phyloP scores from a whole-genome alignment of 2,113 vertebrate species.

The Gnathonemus echidnorhynchus region DNA sequence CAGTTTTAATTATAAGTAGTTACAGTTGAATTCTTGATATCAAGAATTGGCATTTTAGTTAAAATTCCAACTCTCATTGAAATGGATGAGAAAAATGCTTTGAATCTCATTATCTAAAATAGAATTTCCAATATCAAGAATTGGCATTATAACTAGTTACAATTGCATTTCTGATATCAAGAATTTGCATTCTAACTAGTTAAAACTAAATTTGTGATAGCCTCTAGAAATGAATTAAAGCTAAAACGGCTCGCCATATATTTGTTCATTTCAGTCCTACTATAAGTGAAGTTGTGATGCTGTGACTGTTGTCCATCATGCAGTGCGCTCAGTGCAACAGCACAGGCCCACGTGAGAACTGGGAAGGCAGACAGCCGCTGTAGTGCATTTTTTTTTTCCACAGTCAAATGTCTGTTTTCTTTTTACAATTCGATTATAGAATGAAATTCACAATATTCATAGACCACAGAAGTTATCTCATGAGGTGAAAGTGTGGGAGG shows the following conservation, averaged over 20 bases:
- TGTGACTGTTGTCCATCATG: neutral
- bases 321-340: neutral
- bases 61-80: neutral
- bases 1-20: neutral
- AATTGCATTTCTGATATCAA: neutral
- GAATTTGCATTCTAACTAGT: no score
- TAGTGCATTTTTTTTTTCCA: neutral
- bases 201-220: no score
- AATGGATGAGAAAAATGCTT: neutral
- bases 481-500: neutral
- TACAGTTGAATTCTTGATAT: neutral
- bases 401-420: neutral
- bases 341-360: neutral
- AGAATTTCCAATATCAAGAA: neutral
- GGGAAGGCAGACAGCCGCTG: neutral
- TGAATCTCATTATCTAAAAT: neutral
- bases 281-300: neutral
- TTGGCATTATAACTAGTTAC: neutral
- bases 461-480: neutral
- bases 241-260: neutral
- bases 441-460: neutral
- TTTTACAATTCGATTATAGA: neutral
- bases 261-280: neutral
- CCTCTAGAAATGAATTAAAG: neutral
- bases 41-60: neutral